phyloP scores from a whole-genome alignment of 2,888 invertebrate genomes.

The Acrocera orbiculus region DNA sequence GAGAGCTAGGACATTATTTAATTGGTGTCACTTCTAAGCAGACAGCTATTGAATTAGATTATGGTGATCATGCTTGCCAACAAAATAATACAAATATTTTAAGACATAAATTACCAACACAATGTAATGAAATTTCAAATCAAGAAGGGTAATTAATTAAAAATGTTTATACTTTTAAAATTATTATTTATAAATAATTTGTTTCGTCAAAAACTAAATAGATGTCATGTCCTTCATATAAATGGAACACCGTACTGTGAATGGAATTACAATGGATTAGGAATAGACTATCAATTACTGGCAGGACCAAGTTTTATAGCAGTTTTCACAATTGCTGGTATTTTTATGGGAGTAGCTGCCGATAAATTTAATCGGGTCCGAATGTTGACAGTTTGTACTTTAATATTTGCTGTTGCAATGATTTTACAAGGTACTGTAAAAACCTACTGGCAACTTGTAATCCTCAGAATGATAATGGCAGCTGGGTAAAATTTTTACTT shows the following conservation, averaged over 20 bases:
- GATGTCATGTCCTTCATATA: conserved; percentile 43
- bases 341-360: conserved; percentile 66
- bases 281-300: conserved; percentile 78
- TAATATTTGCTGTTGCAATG: conserved; percentile 67
- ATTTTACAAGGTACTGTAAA: conserved; percentile 68
- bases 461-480: conserved; percentile 71
- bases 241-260: conserved; percentile 68
- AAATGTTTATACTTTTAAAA: conserved; percentile 10
- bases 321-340: conserved; percentile 75
- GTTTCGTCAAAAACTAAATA: conserved; percentile 18
- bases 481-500: conserved; percentile 46
- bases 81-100: conserved; percentile 45
- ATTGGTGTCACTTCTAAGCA: conserved; percentile 79
- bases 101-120: conserved; percentile 34
- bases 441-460: conserved; percentile 77
- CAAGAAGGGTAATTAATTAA: conserved; percentile 36
- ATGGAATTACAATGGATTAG: conserved; percentile 86
- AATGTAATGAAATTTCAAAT: conserved; percentile 39
- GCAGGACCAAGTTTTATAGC: conserved; percentile 88
- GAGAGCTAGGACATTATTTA: conserved; percentile 74
- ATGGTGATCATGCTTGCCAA: conserved; percentile 73
- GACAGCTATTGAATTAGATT: conserved; percentile 67
- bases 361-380: conserved; percentile 61
- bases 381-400: conserved; percentile 56
- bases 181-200: neutral